A percentile compares a stretch with the other conserved stretches of the same genome.
These are phyloP conservation scores for Ommatoiulus sabulosus DNA, from an alignment of 2,888 invertebrate genomes.

Conservation along the genomic window DNA sequence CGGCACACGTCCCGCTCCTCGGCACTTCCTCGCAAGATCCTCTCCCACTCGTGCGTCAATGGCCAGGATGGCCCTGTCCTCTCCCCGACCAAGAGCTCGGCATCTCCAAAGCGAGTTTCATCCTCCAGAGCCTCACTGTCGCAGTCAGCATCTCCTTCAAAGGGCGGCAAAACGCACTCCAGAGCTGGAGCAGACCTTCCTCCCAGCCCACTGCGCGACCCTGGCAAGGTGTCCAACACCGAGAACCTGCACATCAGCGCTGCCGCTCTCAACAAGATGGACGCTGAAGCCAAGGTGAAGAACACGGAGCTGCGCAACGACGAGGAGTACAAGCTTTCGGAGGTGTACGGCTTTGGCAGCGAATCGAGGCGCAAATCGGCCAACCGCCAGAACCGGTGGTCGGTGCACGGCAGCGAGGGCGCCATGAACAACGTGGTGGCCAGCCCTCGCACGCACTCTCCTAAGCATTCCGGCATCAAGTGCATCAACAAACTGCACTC, in stretches of 20 bases:
- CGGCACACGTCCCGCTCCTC: conserved; percentile 16
- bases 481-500: conserved; percentile 54
- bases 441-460: conserved; percentile 4
- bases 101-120: not conserved
- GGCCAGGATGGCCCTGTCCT: not conserved
- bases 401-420: conserved; percentile 54
- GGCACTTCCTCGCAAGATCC: conserved; percentile 54
- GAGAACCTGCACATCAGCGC: conserved; percentile 50
- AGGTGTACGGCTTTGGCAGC: conserved; percentile 47
- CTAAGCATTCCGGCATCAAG: conserved; percentile 42
- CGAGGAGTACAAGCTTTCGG: conserved; percentile 55
- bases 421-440: conserved; percentile 53
- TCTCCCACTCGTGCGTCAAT: conserved; percentile 14
- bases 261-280: conserved; percentile 31
- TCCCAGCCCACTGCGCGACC: not conserved
- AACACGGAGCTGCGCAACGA: conserved; percentile 50
- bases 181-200: not conserved
- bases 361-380: not conserved
- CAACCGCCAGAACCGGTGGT: conserved; percentile 54
- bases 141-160: not conserved
- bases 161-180: not conserved
- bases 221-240: conserved; percentile 45
- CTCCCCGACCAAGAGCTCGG: not conserved
- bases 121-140: conserved; percentile 11
- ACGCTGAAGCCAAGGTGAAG: conserved; percentile 52